Conservation (phyloP, 37 sponge, comb jelly and placozoan species). For the Corticium candelabrum region DNA sequence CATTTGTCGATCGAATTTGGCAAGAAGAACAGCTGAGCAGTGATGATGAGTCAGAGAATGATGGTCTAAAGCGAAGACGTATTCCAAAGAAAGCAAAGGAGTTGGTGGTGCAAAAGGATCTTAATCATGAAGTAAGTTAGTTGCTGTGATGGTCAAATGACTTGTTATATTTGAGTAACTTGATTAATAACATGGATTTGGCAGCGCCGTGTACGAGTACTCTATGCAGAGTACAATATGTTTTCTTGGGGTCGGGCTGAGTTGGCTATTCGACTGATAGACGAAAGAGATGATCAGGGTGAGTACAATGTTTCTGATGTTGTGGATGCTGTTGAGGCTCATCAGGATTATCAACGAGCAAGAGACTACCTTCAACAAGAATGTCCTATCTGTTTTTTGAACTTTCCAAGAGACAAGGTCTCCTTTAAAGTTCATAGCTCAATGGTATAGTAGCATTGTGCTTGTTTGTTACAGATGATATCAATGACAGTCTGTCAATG, state of each 20-base stretch:
- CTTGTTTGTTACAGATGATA: slow-evolving; percentile 33
- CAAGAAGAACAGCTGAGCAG: background rate
- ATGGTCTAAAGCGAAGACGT: slow-evolving; percentile 31
- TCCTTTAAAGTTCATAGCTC: too few relatives aligned
- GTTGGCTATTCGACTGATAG: slow-evolving; percentile 39
- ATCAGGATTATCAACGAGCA: slow-evolving; percentile 55
- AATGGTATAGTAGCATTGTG: too few relatives aligned
- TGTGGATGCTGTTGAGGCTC: slow-evolving; percentile 43
- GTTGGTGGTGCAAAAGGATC: background rate
- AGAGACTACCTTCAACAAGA: slow-evolving; percentile 41
- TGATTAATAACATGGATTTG: too few relatives aligned
- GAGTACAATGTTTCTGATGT: slow-evolving; percentile 24
- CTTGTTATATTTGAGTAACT: too few relatives aligned
- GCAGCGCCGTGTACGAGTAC: slow-evolving; percentile 35
- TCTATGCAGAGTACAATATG: slow-evolving; percentile 61
- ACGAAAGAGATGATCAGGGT: too few relatives aligned
- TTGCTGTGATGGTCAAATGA: too few relatives aligned
- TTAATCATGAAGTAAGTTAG: background rate
- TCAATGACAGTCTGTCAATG: slow-evolving; percentile 54
- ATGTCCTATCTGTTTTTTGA: slow-evolving; percentile 51
- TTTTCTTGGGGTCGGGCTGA: slow-evolving; percentile 18
- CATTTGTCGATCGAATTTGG: slow-evolving; percentile 45
- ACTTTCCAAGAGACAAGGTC: slow-evolving; percentile 21
- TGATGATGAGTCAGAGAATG: slow-evolving; percentile 18
- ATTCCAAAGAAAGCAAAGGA: slow-evolving; percentile 11